Conservation (phyloP, 2,797 vertebrate species). For the Lepidocolaptes lacrymiger region DNA sequence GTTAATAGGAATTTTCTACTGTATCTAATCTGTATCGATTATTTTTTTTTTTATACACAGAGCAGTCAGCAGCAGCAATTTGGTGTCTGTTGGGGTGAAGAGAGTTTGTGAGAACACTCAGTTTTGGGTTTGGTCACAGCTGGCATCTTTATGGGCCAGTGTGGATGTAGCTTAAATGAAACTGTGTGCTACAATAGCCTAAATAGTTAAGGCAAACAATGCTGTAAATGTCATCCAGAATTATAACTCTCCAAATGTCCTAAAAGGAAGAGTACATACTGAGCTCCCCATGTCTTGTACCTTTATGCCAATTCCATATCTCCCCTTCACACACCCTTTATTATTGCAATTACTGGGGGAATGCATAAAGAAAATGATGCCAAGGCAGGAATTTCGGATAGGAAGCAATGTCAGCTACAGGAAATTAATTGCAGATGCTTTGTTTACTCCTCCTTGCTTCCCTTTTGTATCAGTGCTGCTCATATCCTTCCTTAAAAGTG, state of each 20-base stretch:
- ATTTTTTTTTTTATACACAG: neutral
- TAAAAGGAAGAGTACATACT: neutral
- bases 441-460: neutral
- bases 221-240: slow-evolving; percentile 1
- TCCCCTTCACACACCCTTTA: neutral
- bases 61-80: neutral
- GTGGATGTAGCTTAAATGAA: neutral
- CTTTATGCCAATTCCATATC: neutral
- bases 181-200: neutral
- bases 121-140: neutral
- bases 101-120: neutral
- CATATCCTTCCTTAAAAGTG: neutral
- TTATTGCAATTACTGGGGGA: neutral
- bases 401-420: neutral
- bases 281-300: neutral
- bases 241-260: neutral
- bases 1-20: neutral
- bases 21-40: neutral
- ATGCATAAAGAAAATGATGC: neutral
- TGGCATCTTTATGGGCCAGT: neutral
- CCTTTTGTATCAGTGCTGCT: neutral
- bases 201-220: slow-evolving; percentile 13
- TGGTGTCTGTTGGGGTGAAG: neutral
- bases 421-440: neutral
- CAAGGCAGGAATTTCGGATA: neutral